A percentile compares a stretch with the other conserved stretches of the same genome.
Evolutionary conservation across 2,797 vertebrate genomes (phyloP).

Genomic region (Bradypus variegatus): DNA sequence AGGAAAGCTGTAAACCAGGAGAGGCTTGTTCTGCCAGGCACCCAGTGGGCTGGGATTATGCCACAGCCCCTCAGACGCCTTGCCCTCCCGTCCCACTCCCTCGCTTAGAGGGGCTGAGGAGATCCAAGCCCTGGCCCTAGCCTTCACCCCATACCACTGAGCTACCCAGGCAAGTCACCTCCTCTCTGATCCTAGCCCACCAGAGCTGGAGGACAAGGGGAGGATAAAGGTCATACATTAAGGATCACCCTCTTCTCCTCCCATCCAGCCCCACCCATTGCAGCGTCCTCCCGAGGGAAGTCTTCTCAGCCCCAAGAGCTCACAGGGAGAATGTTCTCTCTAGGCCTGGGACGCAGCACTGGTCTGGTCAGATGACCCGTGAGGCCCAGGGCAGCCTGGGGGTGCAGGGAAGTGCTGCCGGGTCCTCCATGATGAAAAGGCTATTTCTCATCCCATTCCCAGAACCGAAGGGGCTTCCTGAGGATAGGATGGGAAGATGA

Average conservation of each 20-base stretch:
- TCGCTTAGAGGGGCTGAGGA: neutral
- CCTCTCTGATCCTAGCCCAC: neutral
- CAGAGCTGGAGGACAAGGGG: too few relatives aligned
- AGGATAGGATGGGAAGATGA: neutral
- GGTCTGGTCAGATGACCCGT: neutral
- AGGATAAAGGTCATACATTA: neutral
- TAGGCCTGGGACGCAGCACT: too few relatives aligned
- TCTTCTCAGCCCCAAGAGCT: neutral
- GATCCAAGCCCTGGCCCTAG: neutral
- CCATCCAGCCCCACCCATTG: neutral
- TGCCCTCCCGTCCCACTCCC: neutral
- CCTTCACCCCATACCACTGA: neutral
- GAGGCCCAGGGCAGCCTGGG: neutral
- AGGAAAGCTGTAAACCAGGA: constrained; percentile 6
- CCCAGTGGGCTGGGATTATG: neutral
- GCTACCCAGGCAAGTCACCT: too few relatives aligned
- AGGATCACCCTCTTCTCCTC: neutral
- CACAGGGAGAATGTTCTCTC: neutral
- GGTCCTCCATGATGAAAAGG: neutral
- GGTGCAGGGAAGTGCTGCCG: neutral
- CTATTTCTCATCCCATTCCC: neutral
- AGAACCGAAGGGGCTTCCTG: neutral
- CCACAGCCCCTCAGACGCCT: neutral
- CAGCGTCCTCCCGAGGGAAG: neutral
- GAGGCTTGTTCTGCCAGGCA: neutral